A percentile compares a stretch with the other conserved stretches of the same genome.
phyloP scores from a whole-genome alignment of 2,888 invertebrate genomes.

The Dicyrtomina minuta region DNA sequence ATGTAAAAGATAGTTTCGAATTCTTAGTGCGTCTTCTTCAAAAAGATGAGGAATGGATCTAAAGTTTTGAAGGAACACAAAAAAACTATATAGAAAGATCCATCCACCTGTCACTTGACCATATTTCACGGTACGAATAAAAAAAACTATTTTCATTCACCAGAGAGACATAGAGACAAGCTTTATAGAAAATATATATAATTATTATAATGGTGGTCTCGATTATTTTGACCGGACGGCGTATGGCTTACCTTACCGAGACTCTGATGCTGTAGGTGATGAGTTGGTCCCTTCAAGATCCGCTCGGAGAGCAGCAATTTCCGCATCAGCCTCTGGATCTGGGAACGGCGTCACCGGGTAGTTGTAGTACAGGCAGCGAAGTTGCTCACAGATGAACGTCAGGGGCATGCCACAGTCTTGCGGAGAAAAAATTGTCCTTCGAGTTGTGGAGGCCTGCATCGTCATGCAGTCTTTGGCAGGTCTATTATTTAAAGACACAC shows the following conservation, averaged over 20 bases:
- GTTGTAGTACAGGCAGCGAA: conserved; percentile 50
- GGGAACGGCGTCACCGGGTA: conserved; percentile 48
- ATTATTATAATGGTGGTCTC: not conserved
- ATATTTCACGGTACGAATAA: no score
- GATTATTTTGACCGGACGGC: not conserved
- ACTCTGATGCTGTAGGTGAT: conserved; percentile 43
- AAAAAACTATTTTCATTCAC: no score
- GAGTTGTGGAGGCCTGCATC: conserved; percentile 37
- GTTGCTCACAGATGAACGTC: conserved; percentile 51
- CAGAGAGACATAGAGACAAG: not conserved
- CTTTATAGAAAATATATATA: not conserved
- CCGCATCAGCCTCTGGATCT: conserved; percentile 38
- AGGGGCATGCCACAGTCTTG: conserved; percentile 46
- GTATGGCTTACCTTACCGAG: conserved; percentile 45
- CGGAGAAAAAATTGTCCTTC: conserved; percentile 43
- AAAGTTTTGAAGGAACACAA: not conserved
- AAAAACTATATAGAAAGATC: not conserved
- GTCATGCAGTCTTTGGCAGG: conserved; percentile 43
- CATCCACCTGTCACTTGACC: no score
- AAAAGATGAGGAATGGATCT: conserved; percentile 20
- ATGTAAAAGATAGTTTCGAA: conserved; percentile 24
- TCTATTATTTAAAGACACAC: no score
- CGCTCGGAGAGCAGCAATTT: conserved; percentile 38
- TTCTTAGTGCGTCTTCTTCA: conserved; percentile 22
- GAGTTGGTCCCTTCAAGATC: conserved; percentile 40